phyloP scores from a whole-genome alignment of 2,888 invertebrate species.

The Cheilosia vulpina region DNA sequence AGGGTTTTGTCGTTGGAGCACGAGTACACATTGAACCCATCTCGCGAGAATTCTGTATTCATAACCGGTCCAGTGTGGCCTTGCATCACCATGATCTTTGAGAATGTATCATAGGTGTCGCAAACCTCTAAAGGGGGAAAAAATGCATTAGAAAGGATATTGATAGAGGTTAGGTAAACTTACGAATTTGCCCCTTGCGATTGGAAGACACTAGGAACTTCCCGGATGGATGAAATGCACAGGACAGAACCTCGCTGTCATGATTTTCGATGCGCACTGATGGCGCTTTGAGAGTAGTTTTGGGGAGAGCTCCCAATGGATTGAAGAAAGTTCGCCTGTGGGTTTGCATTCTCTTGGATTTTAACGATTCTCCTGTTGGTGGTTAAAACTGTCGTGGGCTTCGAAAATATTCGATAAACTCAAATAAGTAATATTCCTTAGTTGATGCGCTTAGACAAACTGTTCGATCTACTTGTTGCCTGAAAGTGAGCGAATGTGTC shows the following conservation, averaged over 20 bases:
- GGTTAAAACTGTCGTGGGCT: background rate
- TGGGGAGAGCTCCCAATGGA: conserved; percentile 78
- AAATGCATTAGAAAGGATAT: too few relatives aligned
- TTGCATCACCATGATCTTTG: conserved; percentile 95
- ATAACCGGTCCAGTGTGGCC: conserved; percentile 98
- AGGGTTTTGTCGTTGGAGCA: conserved; percentile 97
- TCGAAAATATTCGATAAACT: too few relatives aligned
- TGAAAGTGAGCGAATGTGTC: too few relatives aligned
- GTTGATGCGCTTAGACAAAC: too few relatives aligned
- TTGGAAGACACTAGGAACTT: conserved; percentile 22
- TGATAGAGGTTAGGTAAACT: background rate
- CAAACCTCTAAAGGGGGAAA: background rate
- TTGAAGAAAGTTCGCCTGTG: conserved; percentile 84
- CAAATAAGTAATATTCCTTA: background rate
- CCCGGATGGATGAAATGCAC: conserved; percentile 38
- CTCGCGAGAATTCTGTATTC: conserved; percentile 94
- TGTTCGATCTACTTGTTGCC: too few relatives aligned
- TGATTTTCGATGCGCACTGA: conserved; percentile 38
- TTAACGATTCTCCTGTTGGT: background rate
- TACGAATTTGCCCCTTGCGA: conserved; percentile 30
- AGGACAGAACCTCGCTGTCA: conserved; percentile 32
- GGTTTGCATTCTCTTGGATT: conserved; percentile 89
- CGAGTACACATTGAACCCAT: conserved; percentile 92
- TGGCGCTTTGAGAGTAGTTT: conserved; percentile 15
- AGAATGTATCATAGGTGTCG: conserved; percentile 98